These are phyloP conservation scores for Acrocephalus arundinaceus DNA, from an alignment of 2,113 vertebrate species.

Conservation along the genomic window DNA sequence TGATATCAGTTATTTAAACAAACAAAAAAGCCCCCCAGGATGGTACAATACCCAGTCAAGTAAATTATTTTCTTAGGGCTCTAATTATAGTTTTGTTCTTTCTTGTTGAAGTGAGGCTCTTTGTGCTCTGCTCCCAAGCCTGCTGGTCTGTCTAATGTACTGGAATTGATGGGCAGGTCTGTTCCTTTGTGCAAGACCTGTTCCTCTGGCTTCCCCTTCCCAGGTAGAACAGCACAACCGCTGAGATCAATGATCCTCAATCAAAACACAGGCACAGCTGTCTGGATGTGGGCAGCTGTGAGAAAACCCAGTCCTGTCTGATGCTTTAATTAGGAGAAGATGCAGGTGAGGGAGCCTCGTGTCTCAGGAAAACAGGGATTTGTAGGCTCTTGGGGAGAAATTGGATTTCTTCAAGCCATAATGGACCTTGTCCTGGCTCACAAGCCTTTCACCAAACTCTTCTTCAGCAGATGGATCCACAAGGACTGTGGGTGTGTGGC, in stretches of 20 bases:
- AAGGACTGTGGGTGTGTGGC: neutral
- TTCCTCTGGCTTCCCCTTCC: neutral
- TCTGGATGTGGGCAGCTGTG: neutral
- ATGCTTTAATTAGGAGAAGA: neutral
- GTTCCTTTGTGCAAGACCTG: neutral
- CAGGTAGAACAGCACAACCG: neutral
- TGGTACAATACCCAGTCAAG: neutral
- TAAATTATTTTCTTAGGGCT: neutral
- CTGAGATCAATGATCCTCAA: neutral
- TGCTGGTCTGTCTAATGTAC: neutral
- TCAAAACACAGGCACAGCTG: accelerated
- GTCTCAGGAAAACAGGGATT: neutral
- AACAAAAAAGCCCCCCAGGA: neutral
- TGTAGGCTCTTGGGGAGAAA: neutral
- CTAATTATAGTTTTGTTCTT: neutral
- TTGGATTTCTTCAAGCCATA: neutral
- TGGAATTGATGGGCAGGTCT: neutral
- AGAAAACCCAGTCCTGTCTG: neutral
- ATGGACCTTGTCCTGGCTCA: neutral
- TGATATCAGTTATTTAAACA: neutral
- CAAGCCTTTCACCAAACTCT: neutral
- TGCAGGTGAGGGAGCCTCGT: neutral
- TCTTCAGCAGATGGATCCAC: neutral
- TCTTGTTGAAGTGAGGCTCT: neutral
- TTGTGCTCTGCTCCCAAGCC: neutral